A percentile compares a stretch with the other conserved stretches of the same genome.
Evolutionary conservation across 2,888 invertebrate genomes (phyloP).

Genomic region (Melipona beecheii): DNA sequence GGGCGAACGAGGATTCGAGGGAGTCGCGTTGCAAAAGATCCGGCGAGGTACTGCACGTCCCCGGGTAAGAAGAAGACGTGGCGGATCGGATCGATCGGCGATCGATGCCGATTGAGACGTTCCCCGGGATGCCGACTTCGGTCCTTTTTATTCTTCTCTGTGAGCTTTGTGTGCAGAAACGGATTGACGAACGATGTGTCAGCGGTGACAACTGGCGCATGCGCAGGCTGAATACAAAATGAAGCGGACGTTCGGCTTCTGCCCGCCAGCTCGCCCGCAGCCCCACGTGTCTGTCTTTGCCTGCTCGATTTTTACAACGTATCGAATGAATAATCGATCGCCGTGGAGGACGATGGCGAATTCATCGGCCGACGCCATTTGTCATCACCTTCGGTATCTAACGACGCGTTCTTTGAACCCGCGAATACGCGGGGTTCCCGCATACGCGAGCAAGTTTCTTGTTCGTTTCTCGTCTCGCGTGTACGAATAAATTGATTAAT

Average conservation of each 20-base stretch:
- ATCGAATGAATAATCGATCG: constrained; percentile 56
- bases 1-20: not conserved
- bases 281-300: constrained; percentile 55
- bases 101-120: constrained; percentile 80
- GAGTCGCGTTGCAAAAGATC: constrained; percentile 6
- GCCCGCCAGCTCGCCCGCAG: constrained; percentile 20
- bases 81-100: constrained; percentile 51
- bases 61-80: constrained; percentile 68
- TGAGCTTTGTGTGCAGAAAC: constrained; percentile 81
- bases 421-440: no score
- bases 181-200: constrained; percentile 84
- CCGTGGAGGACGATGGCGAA: constrained; percentile 41
- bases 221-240: constrained; percentile 83
- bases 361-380: constrained; percentile 38
- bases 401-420: constrained; percentile 32
- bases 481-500: no score
- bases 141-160: constrained; percentile 70
- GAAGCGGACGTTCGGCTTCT: constrained; percentile 71
- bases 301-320: constrained; percentile 50
- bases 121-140: constrained; percentile 63
- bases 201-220: constrained; percentile 84
- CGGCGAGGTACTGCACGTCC: constrained; percentile 12
- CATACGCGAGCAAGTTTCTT: not conserved
- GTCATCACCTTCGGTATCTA: constrained; percentile 46
- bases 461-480: no score